Evolutionary conservation across 2,113 vertebrate species (phyloP).

Genomic region (Sylvilagus bachmani): DNA sequence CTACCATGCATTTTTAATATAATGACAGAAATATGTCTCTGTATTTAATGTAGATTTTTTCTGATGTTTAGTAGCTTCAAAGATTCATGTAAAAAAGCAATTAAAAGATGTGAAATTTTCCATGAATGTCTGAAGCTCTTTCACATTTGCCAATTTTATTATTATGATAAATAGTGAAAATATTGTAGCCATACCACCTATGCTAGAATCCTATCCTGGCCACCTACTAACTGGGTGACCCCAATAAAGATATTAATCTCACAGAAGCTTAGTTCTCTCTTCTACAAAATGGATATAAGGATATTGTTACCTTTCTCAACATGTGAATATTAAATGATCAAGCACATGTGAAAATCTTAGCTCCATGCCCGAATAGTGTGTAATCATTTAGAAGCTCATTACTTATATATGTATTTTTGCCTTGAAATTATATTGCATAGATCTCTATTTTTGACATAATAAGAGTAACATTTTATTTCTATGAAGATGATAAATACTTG

Average conservation of each 20-base stretch:
- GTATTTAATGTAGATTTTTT: no score
- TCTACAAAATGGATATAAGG: not conserved
- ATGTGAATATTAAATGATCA: conserved; percentile 6
- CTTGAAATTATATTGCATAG: not conserved
- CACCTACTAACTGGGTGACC: not conserved
- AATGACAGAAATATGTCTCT: no score
- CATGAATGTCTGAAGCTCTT: no score
- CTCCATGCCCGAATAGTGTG: not conserved
- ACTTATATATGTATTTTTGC: not conserved
- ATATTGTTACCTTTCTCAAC: not conserved
- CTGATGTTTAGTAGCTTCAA: no score
- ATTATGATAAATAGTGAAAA: not conserved
- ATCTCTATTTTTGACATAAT: not conserved
- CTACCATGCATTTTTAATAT: no score
- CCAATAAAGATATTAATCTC: not conserved
- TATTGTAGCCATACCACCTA: not conserved
- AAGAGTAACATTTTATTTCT: not conserved
- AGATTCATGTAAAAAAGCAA: no score
- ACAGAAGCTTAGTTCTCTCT: not conserved
- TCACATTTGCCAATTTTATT: not conserved
- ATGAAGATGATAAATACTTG: not conserved
- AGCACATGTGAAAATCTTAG: not conserved
- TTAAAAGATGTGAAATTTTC: no score
- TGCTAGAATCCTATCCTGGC: not conserved
- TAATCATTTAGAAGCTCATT: not conserved